Evolutionary conservation across 2,888 invertebrate species (phyloP).

Genomic region (Hedya salicella): DNA sequence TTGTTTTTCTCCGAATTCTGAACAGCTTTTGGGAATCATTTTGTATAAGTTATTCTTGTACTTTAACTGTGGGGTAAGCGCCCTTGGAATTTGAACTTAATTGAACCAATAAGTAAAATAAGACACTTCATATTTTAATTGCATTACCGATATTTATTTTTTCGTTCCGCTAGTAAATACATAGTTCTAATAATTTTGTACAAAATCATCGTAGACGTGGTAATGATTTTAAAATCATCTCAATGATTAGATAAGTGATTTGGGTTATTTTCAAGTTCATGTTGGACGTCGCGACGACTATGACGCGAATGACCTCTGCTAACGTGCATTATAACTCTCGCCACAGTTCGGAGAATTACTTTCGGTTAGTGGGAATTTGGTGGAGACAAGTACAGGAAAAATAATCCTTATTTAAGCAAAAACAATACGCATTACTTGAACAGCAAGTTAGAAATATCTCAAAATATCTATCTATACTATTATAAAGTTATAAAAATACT

Average conservation of each 20-base stretch:
- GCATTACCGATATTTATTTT: not conserved
- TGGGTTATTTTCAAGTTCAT: conserved; percentile 32
- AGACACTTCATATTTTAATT: not conserved
- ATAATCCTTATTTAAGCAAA: conserved; percentile 37
- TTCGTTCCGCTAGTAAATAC: not conserved
- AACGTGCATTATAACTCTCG: conserved; percentile 62
- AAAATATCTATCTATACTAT: too few species aligned
- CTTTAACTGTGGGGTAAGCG: too few species aligned
- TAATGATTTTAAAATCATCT: conserved; percentile 22
- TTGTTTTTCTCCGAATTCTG: conserved; percentile 25
- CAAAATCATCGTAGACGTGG: conserved; percentile 1
- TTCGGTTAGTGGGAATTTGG: conserved; percentile 65
- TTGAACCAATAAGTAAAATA: not conserved
- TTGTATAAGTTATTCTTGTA: not conserved
- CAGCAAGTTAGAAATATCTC: too few species aligned
- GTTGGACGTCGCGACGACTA: conserved; percentile 18
- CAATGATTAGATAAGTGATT: conserved; percentile 12
- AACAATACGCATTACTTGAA: not conserved
- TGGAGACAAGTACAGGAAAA: conserved; percentile 69
- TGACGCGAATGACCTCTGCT: conserved; percentile 60
- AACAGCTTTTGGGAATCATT: conserved; percentile 13
- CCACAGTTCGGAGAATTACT: conserved; percentile 71
- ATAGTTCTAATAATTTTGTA: not conserved
- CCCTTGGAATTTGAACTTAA: not conserved
- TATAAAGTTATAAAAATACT: too few species aligned